Percentiles rank a stretch among this genome's conserved stretches.
Conservation (phyloP, 2,888 invertebrate species). For the Tetanocera ferruginea region DNA sequence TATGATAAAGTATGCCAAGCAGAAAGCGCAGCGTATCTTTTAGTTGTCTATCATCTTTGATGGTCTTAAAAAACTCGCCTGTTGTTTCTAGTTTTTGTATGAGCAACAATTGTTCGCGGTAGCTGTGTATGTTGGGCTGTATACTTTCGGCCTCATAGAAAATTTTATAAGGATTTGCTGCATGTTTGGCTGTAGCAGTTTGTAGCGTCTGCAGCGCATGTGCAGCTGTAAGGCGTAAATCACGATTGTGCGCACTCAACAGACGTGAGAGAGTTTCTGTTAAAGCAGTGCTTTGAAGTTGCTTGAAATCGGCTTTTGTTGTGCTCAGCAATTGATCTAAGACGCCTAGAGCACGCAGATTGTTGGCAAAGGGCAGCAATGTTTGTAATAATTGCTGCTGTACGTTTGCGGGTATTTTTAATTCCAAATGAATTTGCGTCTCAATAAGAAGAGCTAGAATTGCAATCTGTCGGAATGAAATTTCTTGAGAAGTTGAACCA, state of each 20-base stretch:
- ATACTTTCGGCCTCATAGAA: slow-evolving; percentile 81
- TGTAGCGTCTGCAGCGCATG: slow-evolving; percentile 77
- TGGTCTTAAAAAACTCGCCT: slow-evolving; percentile 72
- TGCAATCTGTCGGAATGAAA: slow-evolving; percentile 68
- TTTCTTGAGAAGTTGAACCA: background rate
- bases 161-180: slow-evolving; percentile 73
- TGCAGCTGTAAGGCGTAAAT: slow-evolving; percentile 79
- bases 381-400: slow-evolving; percentile 35
- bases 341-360: slow-evolving; percentile 60
- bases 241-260: slow-evolving; percentile 78
- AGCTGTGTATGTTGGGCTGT: slow-evolving; percentile 81
- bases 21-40: slow-evolving; percentile 82
- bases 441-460: slow-evolving; percentile 74
- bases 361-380: slow-evolving; percentile 56
- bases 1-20: slow-evolving; percentile 85
- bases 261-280: slow-evolving; percentile 73
- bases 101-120: slow-evolving; percentile 81
- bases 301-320: slow-evolving; percentile 61
- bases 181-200: slow-evolving; percentile 21
- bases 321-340: slow-evolving; percentile 67
- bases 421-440: slow-evolving; percentile 73
- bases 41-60: slow-evolving; percentile 64
- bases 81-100: slow-evolving; percentile 81
- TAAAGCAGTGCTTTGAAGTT: slow-evolving; percentile 8
- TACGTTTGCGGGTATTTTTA: slow-evolving; percentile 40